These are phyloP conservation scores for Drosophila ezoana DNA, from an alignment of 2,888 invertebrate genomes.

Conservation along the genomic window DNA sequence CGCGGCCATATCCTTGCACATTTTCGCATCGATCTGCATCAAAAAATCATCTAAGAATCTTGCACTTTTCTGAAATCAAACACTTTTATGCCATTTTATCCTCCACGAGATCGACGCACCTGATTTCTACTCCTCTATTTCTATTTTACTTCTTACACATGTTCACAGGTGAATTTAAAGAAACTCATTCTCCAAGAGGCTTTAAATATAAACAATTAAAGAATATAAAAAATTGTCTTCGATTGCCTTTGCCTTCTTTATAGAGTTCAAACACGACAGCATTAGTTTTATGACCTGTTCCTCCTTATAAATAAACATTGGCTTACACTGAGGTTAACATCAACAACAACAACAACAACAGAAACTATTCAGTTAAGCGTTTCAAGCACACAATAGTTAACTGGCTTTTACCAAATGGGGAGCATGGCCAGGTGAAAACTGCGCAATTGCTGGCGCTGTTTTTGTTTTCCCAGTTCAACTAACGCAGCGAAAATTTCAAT, in stretches of 20 bases:
- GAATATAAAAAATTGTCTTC: not conserved
- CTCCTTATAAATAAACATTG: constrained; percentile 2
- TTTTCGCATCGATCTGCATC: not conserved
- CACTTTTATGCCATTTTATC: too few species aligned
- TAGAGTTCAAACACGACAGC: not conserved
- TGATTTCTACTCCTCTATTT: too few species aligned
- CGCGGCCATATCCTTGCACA: too few species aligned
- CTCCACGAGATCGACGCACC: too few species aligned
- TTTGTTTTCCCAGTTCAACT: not conserved
- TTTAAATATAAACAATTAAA: too few species aligned
- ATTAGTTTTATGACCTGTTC: constrained; percentile 8
- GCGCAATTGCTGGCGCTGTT: constrained; percentile 41
- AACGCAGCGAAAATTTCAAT: constrained; percentile 49
- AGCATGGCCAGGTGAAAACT: constrained; percentile 48
- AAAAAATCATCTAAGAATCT: not conserved
- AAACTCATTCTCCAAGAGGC: not conserved
- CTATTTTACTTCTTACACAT: too few species aligned
- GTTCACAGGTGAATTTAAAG: too few species aligned
- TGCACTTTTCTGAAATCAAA: not conserved
- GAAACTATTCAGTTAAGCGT: constrained; percentile 30
- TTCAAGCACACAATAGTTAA: constrained; percentile 33
- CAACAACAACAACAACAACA: constrained; percentile 28
- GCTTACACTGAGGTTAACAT: constrained; percentile 2
- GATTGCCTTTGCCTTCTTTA: not conserved
- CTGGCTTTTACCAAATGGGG: constrained; percentile 59